Evolutionary conservation across 2,888 invertebrate genomes (phyloP), one percentile per base, ranked within the genome.

Genomic region (Rhamphomyia laevipes): DNA sequence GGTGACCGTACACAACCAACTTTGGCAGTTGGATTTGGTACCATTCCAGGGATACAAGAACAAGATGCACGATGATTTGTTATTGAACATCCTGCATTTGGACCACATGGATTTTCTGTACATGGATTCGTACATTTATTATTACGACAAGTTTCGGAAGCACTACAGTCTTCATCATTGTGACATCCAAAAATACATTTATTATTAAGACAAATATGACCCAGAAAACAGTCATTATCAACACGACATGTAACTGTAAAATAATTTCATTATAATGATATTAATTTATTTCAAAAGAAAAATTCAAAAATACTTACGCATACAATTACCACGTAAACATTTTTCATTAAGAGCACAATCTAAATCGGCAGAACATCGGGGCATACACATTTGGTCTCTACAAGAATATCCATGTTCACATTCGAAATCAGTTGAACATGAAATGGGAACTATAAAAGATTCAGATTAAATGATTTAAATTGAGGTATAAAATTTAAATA

Each of bases 211-310:
- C 93, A 93, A 56, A 92, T 88, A 61, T 92, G 90, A 1, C 91
- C 91, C 51, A 91, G 74, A 78, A 92, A 91, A 61, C 92, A 93
- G 61, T 93, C 92, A 61, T 91, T 89, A 64, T 92, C 91, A 2
- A 90, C 82, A 44, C 90, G 81, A 63, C 93, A 93, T 4, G 91
- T 92, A 50, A 92, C 80, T 79, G 66, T 37, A 42, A 27, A 9
- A 27, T 7, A 27, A 27, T 6, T 7, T 7, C 9, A 7, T 27
- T 27, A 7, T 7, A 27, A 7, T 27, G 6, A 21, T 21, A 21
- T 21, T n/a, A 21, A 21, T 21, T 21, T 4, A 21, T n/a, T n/a
- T n/a, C 3, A 21, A 21, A 21, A 21, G 21, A 21, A 21, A 21
- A 21, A 21, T 17, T n/a, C 21, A 43, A n/a, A 37, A 42, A 53